These are phyloP conservation scores for Synaphobranchus kaupii DNA, from an alignment of 2,797 vertebrate species.

Conservation along the genomic window DNA sequence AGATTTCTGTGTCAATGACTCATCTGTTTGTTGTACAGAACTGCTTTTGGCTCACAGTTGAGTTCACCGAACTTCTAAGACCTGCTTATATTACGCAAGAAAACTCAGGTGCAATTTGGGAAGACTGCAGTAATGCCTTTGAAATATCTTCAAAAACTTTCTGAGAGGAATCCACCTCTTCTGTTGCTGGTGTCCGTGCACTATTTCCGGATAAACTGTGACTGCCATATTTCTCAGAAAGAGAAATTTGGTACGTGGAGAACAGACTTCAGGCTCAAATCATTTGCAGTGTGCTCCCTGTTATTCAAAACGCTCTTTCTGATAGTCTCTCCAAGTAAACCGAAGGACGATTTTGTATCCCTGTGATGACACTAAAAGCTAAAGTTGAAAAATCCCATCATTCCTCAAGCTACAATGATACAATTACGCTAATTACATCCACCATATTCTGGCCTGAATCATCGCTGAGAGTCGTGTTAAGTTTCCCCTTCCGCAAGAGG, in stretches of 20 bases:
- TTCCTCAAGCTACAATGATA: constrained; percentile 19
- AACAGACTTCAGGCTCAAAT: not conserved
- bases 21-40: not conserved
- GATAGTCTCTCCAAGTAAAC: not conserved
- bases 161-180: not conserved
- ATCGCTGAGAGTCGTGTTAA: not conserved
- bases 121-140: not conserved
- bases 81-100: not conserved
- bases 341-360: not conserved
- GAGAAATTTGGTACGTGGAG: not conserved
- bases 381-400: not conserved
- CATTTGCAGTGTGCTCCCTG: not conserved
- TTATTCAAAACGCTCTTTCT: not conserved
- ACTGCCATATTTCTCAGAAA: not conserved
- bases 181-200: not conserved
- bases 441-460: constrained; percentile 24
- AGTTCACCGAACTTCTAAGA: not conserved
- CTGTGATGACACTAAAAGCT: not conserved
- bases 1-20: not conserved
- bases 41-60: not conserved
- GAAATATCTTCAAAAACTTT: not conserved
- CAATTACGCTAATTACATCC: constrained; percentile 44
- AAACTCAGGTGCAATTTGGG: too few species aligned
- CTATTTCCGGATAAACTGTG: not conserved
- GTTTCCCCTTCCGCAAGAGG: constrained; percentile 27